Evolutionary conservation across 2,888 invertebrate genomes (phyloP).

Genomic region (Craniophora ligustri): DNA sequence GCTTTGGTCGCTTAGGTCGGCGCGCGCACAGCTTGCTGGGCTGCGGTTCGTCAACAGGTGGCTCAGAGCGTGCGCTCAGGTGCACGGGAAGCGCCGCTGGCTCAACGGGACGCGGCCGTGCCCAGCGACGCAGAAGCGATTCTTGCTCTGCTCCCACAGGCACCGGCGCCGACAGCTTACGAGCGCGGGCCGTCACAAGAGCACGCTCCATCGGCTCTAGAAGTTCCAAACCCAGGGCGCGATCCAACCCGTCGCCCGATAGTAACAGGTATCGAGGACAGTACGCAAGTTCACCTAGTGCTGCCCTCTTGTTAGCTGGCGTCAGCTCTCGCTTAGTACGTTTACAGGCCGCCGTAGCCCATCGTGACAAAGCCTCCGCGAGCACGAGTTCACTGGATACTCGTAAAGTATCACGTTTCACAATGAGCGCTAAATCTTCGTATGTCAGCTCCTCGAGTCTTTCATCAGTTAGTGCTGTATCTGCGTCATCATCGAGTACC

Average conservation of each 20-base stretch:
- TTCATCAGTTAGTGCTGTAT: constrained; percentile 77
- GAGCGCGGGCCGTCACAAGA: constrained; percentile 79
- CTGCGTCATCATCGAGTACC: constrained; percentile 82
- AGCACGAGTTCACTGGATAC: constrained; percentile 90
- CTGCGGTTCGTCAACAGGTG: constrained; percentile 70
- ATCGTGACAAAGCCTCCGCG: constrained; percentile 89
- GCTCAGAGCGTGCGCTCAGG: constrained; percentile 80
- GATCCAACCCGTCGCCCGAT: constrained; percentile 90
- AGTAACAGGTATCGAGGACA: constrained; percentile 91
- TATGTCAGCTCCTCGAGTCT: constrained; percentile 89
- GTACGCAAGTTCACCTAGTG: constrained; percentile 87
- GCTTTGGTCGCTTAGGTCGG: constrained; percentile 76
- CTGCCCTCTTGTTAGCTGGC: constrained; percentile 80
- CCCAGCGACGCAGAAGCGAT: constrained; percentile 80
- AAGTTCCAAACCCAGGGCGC: constrained; percentile 82
- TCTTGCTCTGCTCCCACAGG: constrained; percentile 84
- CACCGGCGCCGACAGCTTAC: constrained; percentile 78
- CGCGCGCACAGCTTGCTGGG: constrained; percentile 76
- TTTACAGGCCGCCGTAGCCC: constrained; percentile 83
- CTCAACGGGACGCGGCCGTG: constrained; percentile 76
- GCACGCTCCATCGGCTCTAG: constrained; percentile 84
- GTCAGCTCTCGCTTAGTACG: constrained; percentile 80
- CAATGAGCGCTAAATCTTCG: constrained; percentile 90
- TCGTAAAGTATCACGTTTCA: constrained; percentile 91
- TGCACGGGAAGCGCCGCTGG: constrained; percentile 82